Conservation (phyloP, 2,797 vertebrate genomes). For the Malurus splendens region DNA sequence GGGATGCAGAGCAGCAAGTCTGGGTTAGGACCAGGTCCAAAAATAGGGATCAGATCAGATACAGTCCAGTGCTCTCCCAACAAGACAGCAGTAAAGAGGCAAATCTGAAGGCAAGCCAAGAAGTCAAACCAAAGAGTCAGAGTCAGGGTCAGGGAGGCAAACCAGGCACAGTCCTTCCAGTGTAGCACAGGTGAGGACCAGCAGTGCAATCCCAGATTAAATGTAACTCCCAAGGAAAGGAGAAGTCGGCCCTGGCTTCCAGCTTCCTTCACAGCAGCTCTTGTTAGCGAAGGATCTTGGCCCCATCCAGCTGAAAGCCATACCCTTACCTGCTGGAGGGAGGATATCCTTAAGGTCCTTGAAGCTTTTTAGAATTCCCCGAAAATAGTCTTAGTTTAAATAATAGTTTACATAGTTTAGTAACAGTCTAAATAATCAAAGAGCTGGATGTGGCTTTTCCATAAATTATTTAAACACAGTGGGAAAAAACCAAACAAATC, state of each 20-base stretch:
- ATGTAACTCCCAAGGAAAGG: neutral
- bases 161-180: neutral
- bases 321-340: neutral
- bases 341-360: neutral
- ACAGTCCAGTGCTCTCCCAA: neutral
- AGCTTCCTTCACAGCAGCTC: neutral
- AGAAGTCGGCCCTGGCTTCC: neutral
- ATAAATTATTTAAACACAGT: neutral
- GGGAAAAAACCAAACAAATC: neutral
- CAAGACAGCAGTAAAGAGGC: neutral
- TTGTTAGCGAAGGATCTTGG: accelerated
- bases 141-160: neutral
- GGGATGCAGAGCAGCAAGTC: neutral
- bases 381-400: neutral
- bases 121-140: neutral
- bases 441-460: neutral
- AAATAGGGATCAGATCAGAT: neutral
- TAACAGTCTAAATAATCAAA: neutral
- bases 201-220: neutral
- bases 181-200: neutral
- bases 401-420: neutral
- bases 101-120: neutral
- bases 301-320: neutral
- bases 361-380: neutral
- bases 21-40: neutral